Conservation (phyloP, 2,888 invertebrate genomes). For the Incurvaria masculella region DNA sequence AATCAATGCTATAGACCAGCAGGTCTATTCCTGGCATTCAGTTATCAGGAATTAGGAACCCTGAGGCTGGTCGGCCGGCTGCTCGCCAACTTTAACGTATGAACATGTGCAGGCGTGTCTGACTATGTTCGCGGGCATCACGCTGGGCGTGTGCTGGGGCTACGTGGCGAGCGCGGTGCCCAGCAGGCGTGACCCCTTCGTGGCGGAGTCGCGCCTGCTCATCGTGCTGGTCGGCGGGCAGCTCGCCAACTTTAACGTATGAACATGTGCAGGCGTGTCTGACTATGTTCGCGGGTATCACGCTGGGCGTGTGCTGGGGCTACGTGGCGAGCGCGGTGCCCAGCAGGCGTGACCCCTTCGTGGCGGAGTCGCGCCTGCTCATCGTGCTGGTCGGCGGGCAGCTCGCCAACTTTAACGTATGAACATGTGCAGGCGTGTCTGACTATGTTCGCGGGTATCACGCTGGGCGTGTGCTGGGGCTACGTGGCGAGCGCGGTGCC, state of each 20-base stretch:
- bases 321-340: slow-evolving; percentile 33
- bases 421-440: slow-evolving; percentile 34
- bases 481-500: slow-evolving; percentile 33
- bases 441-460: slow-evolving; percentile 32
- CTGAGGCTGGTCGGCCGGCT: too few relatives aligned
- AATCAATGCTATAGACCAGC: too few relatives aligned
- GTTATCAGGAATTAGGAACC: too few relatives aligned
- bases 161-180: slow-evolving; percentile 33
- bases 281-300: slow-evolving; percentile 32
- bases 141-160: slow-evolving; percentile 36
- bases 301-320: slow-evolving; percentile 36
- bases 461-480: slow-evolving; percentile 36
- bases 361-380: slow-evolving; percentile 35
- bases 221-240: slow-evolving; percentile 38
- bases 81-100: too few relatives aligned
- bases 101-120: slow-evolving; percentile 34
- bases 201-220: slow-evolving; percentile 35
- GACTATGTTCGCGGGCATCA: slow-evolving; percentile 32
- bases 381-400: slow-evolving; percentile 38
- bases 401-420: slow-evolving; percentile 32
- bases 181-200: slow-evolving; percentile 29
- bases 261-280: slow-evolving; percentile 34
- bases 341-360: slow-evolving; percentile 29
- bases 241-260: slow-evolving; percentile 32
- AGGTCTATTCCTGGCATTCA: too few relatives aligned